phyloP scores from a whole-genome alignment of 2,888 invertebrate genomes.

The Drosophila nr. perissopoda region DNA sequence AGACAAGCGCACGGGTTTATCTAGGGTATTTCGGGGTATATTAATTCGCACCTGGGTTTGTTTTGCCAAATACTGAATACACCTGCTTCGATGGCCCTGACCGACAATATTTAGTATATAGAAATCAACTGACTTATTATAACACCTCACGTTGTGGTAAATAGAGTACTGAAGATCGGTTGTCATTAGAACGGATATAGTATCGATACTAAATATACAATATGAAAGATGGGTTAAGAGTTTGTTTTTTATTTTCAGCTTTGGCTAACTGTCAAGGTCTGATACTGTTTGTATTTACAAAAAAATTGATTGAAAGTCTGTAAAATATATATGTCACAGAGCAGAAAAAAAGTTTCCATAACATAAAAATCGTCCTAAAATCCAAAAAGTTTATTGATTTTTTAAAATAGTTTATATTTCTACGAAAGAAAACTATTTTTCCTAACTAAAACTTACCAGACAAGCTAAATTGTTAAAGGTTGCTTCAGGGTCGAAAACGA shows the following conservation, averaged over 20 bases:
- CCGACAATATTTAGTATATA: not conserved
- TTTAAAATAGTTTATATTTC: not conserved
- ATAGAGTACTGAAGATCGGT: not conserved
- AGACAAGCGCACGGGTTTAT: not conserved
- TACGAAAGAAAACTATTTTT: not conserved
- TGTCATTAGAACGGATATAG: not conserved
- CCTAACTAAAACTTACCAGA: not conserved
- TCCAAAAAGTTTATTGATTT: not conserved
- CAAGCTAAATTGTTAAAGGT: not conserved
- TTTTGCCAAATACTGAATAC: not conserved
- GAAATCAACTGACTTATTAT: not conserved
- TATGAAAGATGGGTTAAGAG: not conserved
- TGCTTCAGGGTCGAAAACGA: not conserved
- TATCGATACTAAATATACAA: not conserved
- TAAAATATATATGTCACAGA: not conserved
- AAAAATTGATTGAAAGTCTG: not conserved
- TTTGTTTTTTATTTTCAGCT: not conserved
- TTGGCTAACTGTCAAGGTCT: not conserved
- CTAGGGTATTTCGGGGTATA: not conserved
- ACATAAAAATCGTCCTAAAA: not conserved
- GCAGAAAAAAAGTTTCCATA: not conserved
- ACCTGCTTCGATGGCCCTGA: not conserved
- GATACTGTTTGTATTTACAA: not conserved
- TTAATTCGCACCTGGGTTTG: not conserved
- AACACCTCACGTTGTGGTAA: not conserved